Base-by-base conservation (phyloP, 2,797 vertebrate species). In the Sphaeramia orbicularis region DNA sequence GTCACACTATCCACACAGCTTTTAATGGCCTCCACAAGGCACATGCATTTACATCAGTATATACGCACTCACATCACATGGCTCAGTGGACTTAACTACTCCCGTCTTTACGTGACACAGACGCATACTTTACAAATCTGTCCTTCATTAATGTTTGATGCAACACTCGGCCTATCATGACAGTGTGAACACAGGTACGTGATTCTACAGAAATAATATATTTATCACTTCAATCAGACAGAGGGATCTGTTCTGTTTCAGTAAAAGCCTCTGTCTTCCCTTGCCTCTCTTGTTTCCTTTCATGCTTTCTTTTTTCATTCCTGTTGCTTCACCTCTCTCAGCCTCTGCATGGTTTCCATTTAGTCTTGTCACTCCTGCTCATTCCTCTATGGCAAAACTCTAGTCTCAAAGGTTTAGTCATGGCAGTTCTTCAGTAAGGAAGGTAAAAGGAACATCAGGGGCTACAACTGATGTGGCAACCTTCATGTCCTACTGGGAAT, bases 111-210 rank as follows among this genome's bases (percentile, higher is more conserved):
- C 1, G 4, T 71, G 71, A 72, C 71, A 59, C 48, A 59, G 52
- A 42, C 6, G 43, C 35, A 10, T 0, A n/a, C 45, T 35, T 63
- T 42, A 52, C 55, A 44, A 37, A 60, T 59, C 15, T 12, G 48
- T 62, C 42, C 37, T 74, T 81, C 75, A 74, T 85, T 88, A 85
- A 45, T 49, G 74, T 58, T 40, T 65, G 73, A 81, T 69, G 71
- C 55, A 43, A 59, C 65, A 72, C 65, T 50, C 12, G 0, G 21
- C 43, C 43, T 47, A 41, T 60, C 62, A 61, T 10, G 1, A n/a
- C 53, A 42, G 42, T 15, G 18, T 18, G 12, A 42, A 43, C 58
- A 14, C 61, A 79, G 74, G 79, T 77, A 36, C 21, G 47, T 19
- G 40, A 64, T 18, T 78, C n/a, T 10, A 47, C 38, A 51, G 24